phyloP scores from a whole-genome alignment of 2,888 invertebrate species.

The Notodonta ziczac region DNA sequence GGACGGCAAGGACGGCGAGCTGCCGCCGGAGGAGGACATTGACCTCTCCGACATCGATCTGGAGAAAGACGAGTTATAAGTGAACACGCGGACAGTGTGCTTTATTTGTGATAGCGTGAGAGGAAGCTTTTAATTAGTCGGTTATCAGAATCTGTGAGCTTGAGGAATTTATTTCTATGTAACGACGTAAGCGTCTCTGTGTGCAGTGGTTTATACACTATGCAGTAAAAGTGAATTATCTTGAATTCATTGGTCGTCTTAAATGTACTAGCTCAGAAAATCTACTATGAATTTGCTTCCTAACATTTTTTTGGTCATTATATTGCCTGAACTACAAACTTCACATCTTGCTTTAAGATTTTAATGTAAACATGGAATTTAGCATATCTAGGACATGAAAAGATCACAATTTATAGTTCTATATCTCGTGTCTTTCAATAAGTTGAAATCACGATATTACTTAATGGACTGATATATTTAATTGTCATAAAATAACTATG shows the following conservation, averaged over 20 bases:
- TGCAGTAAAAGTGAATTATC: not conserved
- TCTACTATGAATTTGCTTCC: too few relatives aligned
- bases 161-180: not conserved
- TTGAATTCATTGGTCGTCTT: too few relatives aligned
- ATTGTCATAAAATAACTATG: constrained; percentile 11
- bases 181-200: not conserved
- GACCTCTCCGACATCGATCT: constrained; percentile 96
- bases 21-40: constrained; percentile 94
- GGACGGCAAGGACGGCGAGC: constrained; percentile 97
- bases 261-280: not conserved
- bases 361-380: constrained; percentile 1
- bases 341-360: not conserved
- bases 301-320: not conserved
- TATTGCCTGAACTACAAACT: not conserved
- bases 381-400: constrained; percentile 6
- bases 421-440: constrained; percentile 9
- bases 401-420: not conserved
- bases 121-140: not conserved
- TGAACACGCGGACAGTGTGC: constrained; percentile 10
- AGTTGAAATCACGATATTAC: not conserved
- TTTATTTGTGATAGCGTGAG: not conserved
- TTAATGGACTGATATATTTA: constrained; percentile 30
- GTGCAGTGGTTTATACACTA: not conserved
- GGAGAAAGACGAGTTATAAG: constrained; percentile 91
- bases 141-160: not conserved